Conservation (phyloP, 1,140 invertebrate species). For the Araneus ventricosus region DNA sequence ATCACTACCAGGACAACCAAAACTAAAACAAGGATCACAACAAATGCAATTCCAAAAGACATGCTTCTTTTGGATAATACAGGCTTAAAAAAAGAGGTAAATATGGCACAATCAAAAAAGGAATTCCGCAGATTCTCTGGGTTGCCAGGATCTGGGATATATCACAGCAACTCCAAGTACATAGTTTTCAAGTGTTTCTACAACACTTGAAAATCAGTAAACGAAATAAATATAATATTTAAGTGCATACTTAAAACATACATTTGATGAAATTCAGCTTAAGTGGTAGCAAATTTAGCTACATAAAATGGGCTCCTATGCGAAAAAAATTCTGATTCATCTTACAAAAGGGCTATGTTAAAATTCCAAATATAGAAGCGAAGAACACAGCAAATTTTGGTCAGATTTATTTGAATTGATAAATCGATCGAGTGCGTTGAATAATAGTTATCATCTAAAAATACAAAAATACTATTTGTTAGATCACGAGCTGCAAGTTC, state of each 20-base stretch:
- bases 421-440: too few relatives aligned
- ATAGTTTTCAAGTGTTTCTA: neutral
- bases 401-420: too few relatives aligned
- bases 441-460: neutral
- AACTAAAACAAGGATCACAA: constrained; percentile 73
- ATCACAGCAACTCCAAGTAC: neutral
- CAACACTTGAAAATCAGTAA: neutral
- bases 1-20: constrained; percentile 74
- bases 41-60: constrained; percentile 67
- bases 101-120: constrained; percentile 57
- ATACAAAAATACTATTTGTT: neutral
- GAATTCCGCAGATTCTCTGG: constrained; percentile 14
- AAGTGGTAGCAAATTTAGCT: too few relatives aligned
- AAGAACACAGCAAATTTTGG: too few relatives aligned
- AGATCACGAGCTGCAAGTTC: neutral
- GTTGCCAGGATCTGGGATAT: neutral
- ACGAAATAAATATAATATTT: neutral
- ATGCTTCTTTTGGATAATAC: constrained; percentile 64
- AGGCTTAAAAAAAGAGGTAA: constrained; percentile 69
- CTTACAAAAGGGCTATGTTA: too few relatives aligned
- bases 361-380: too few relatives aligned
- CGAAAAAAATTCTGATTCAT: too few relatives aligned
- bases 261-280: too few relatives aligned
- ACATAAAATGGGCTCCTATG: too few relatives aligned
- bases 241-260: neutral